These are phyloP conservation scores for Sminthurinus aureus DNA, from an alignment of 2,888 invertebrate species.

Conservation along the genomic window DNA sequence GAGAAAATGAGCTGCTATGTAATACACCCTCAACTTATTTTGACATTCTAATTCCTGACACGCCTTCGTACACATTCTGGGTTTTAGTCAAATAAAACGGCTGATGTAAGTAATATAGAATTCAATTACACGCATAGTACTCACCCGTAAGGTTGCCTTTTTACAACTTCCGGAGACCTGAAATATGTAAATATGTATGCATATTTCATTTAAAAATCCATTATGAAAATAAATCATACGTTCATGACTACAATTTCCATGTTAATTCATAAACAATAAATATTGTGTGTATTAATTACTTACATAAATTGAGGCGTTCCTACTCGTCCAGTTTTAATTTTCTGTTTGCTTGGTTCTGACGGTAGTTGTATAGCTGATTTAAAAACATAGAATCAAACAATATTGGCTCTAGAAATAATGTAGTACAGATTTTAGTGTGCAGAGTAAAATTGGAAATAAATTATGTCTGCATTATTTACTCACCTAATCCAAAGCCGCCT, in stretches of 20 bases:
- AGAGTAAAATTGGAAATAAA: background rate
- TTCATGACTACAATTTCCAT: background rate
- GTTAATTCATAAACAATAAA: too few relatives aligned
- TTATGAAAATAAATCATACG: background rate
- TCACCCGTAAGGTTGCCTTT: constrained; percentile 81
- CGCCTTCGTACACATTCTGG: background rate
- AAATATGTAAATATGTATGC: constrained; percentile 81
- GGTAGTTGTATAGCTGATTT: constrained; percentile 94
- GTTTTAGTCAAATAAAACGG: background rate
- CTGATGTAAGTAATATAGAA: too few relatives aligned
- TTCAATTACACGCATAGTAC: background rate
- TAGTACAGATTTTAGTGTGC: background rate
- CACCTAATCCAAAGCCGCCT: constrained; percentile 92
- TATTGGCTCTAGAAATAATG: constrained; percentile 79
- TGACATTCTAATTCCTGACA: background rate
- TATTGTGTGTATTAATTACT: too few relatives aligned
- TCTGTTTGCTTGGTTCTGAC: constrained; percentile 55
- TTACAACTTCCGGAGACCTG: constrained; percentile 98
- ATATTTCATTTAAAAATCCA: too few relatives aligned
- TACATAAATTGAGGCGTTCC: constrained; percentile 48
- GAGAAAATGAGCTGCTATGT: too few relatives aligned
- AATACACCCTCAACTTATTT: background rate
- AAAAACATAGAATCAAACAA: constrained; percentile 63
- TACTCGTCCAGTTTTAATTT: constrained; percentile 63
- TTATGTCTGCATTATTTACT: background rate